Evolutionary conservation across 2,113 vertebrate species (phyloP).

Genomic region (Reinhardtius hippoglossoides): DNA sequence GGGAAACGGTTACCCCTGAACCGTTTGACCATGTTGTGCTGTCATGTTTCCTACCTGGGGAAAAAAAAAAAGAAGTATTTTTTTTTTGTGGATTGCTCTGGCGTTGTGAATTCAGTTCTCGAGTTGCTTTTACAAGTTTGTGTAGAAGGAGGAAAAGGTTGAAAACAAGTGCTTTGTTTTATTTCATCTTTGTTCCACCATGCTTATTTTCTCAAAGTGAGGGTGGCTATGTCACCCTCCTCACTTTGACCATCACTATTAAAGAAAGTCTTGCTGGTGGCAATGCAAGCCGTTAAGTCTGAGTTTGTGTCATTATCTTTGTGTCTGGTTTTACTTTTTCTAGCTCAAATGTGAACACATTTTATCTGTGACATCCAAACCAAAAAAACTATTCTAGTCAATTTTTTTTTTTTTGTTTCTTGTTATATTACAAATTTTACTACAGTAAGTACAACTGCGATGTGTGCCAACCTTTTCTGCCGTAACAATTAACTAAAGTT

Average conservation of each 20-base stretch:
- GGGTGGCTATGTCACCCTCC: slow-evolving; percentile 61
- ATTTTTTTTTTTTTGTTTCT: too few relatives aligned
- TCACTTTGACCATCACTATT: slow-evolving; percentile 76
- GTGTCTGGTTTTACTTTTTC: too few relatives aligned
- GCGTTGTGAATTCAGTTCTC: slow-evolving; percentile 76
- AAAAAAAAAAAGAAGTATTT: slow-evolving; percentile 41
- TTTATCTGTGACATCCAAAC: too few relatives aligned
- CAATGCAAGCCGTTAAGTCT: slow-evolving; percentile 48
- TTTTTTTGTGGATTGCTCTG: slow-evolving; percentile 74
- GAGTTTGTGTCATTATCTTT: background rate
- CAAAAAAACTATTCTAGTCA: too few relatives aligned
- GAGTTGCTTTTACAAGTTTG: slow-evolving; percentile 72
- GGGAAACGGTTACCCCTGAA: slow-evolving; percentile 46
- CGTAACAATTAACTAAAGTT: too few relatives aligned
- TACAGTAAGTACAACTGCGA: too few relatives aligned
- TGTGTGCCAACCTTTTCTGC: too few relatives aligned
- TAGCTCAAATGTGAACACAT: too few relatives aligned
- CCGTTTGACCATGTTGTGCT: slow-evolving; percentile 67
- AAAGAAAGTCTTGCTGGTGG: slow-evolving; percentile 79
- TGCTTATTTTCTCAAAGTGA: slow-evolving; percentile 66
- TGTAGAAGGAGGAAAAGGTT: slow-evolving; percentile 63
- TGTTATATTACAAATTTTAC: too few relatives aligned
- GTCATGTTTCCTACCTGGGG: slow-evolving; percentile 67
- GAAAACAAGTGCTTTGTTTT: slow-evolving; percentile 65
- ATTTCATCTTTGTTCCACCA: slow-evolving; percentile 67